Evolutionary conservation across 2,797 vertebrate species (phyloP), one percentile per base, ranked within the genome.

Genomic region (Craterocephalus amniculus): DNA sequence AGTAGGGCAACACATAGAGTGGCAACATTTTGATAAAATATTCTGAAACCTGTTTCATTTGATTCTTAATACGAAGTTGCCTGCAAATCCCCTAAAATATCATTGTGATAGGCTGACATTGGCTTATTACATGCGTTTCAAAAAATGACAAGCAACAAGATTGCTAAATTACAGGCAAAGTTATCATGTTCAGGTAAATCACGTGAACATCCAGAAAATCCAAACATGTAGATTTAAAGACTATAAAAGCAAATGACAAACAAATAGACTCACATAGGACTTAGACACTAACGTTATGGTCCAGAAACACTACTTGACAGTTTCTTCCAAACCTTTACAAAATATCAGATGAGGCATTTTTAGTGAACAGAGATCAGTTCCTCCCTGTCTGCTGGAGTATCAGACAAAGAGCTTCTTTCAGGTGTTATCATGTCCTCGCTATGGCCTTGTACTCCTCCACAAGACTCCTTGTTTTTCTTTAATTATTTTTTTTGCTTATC

Each of bases 361-460:
- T 26, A 16, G 56, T 57, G 70, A 38, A 72, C 34, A 45, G 20
- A 32, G 6, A 52, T 26, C 24, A 77, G 73, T 58, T 60, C 40
- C 70, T 62, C 55, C 43, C 24, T 63, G 45, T 32, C 18, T 6
- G 36, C 49, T 68, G 34, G 43, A 62, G 16, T 70, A 58, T 52
- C 57, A 74, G 63, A 90, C 84, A 87, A 88, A 88, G 70, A 78
- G 27, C 1, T 26, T 85, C 63, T 82, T 76, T 85, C 60, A 72
- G 49, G 40, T 52, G 49, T 84, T 87, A 85, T 86, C 86, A 7
- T 18, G 20, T 79, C 51, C 63, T 76, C 7, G 5, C 36, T 6
- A 1, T 2, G 6, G 60, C 84, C 84, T 68, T 68, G 75, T 54
- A 60, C 67, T 59, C 60, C 65, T 74, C 5, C 49, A 40, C 67